A percentile compares a stretch with the other conserved stretches of the same genome.
phyloP scores from a whole-genome alignment of 2,888 invertebrate species.

The Stenichneumon culpator region DNA sequence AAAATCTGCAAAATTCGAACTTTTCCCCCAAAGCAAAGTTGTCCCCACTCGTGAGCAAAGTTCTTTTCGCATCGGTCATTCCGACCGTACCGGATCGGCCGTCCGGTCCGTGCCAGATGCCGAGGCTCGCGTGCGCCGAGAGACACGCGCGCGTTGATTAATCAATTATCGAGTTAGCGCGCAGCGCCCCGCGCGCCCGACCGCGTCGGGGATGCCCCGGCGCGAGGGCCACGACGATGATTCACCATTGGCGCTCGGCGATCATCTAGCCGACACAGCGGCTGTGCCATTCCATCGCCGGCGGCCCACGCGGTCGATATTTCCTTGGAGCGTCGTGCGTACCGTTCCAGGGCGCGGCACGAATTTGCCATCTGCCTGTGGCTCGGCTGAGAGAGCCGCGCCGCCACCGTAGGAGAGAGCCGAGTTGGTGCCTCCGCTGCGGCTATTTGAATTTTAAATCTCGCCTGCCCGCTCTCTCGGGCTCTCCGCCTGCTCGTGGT shows the following conservation, averaged over 20 bases:
- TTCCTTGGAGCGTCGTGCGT: conserved; percentile 34
- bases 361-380: conserved; percentile 52
- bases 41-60: too few relatives aligned
- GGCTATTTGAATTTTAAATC: conserved; percentile 57
- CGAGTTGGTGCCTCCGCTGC: conserved; percentile 7
- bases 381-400: not conserved
- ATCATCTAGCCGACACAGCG: not conserved
- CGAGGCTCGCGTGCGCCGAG: not conserved
- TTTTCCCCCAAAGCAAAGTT: too few relatives aligned
- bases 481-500: not conserved
- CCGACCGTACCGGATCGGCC: not conserved
- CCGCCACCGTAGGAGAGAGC: not conserved
- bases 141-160: conserved; percentile 32
- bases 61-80: not conserved
- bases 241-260: conserved; percentile 25
- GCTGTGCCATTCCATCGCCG: conserved; percentile 11
- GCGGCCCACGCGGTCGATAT: conserved; percentile 44
- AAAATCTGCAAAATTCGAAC: too few relatives aligned
- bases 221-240: conserved; percentile 17
- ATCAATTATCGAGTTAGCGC: conserved; percentile 47
- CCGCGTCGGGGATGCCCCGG: not conserved
- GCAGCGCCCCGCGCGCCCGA: not conserved
- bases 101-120: not conserved
- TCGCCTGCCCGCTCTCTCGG: conserved; percentile 16
- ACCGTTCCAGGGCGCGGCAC: conserved; percentile 53